These are phyloP conservation scores for Archegozetes longisetosus DNA, from an alignment of 1,140 invertebrate genomes.

Conservation along the genomic window DNA sequence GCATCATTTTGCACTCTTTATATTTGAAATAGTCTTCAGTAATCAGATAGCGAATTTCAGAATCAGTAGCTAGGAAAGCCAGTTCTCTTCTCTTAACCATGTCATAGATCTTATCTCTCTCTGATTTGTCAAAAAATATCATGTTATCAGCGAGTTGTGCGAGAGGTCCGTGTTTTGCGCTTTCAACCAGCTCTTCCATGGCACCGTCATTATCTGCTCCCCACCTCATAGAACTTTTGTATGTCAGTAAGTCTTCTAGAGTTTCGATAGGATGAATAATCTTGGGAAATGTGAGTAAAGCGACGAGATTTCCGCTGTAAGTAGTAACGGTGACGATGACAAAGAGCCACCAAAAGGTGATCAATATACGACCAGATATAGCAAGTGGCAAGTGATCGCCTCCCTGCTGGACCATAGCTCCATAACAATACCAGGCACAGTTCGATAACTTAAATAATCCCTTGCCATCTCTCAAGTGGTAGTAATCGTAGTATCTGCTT, in stretches of 20 bases:
- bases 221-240: conserved; percentile 44
- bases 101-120: conserved; percentile 12
- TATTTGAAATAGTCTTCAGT: conserved; percentile 18
- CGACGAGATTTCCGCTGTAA: conserved; percentile 80
- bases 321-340: conserved; percentile 71
- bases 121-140: conserved; percentile 7
- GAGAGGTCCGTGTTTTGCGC: background rate
- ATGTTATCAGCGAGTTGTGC: conserved; percentile 12
- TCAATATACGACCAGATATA: conserved; percentile 67
- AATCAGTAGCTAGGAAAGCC: conserved; percentile 13
- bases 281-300: conserved; percentile 79
- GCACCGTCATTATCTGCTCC: conserved; percentile 33
- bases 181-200: conserved; percentile 12
- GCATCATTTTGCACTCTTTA: conserved; percentile 21
- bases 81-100: conserved; percentile 8
- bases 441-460: conserved; percentile 51
- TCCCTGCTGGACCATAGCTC: conserved; percentile 75
- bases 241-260: conserved; percentile 47
- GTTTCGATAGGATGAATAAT: conserved; percentile 57
- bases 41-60: conserved; percentile 18
- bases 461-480: conserved; percentile 29
- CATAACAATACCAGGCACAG: conserved; percentile 68
- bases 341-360: conserved; percentile 83
- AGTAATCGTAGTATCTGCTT: conserved; percentile 49
- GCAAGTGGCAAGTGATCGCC: conserved; percentile 64